Percentiles rank a stretch among this genome's conserved stretches.
Evolutionary conservation across 2,113 vertebrate genomes (phyloP).

Genomic region (Excalfactoria chinensis): DNA sequence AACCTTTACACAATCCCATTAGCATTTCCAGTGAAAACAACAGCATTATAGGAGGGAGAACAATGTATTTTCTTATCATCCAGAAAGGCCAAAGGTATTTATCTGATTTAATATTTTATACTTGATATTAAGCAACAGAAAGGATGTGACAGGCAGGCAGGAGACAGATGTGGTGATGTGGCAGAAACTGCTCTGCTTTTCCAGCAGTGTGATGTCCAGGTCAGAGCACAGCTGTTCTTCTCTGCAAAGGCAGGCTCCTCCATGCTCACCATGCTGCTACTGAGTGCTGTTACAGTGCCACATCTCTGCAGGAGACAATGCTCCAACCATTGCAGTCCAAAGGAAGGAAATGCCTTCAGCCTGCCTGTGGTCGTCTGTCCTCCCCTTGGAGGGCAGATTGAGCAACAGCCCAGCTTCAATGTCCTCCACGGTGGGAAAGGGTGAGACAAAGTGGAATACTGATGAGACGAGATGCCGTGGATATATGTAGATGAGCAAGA

Average conservation of each 20-base stretch:
- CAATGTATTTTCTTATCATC: conserved; percentile 49
- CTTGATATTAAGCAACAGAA: conserved; percentile 53
- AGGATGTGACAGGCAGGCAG: background rate
- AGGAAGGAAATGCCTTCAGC: background rate
- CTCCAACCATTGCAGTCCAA: fast-evolving
- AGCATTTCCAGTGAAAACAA: conserved; percentile 68
- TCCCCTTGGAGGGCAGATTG: background rate
- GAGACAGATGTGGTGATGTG: background rate
- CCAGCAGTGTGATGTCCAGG: background rate
- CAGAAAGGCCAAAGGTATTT: conserved; percentile 71
- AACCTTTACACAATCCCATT: conserved; percentile 76
- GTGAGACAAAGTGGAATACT: background rate
- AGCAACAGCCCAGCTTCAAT: background rate
- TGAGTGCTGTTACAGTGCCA: fast-evolving
- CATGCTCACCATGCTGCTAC: fast-evolving
- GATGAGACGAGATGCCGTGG: background rate
- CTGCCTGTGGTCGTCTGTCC: background rate
- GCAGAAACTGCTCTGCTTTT: background rate
- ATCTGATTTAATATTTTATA: conserved; percentile 72
- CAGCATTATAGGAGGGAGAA: conserved; percentile 48
- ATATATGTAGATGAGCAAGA: background rate
- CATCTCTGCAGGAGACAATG: background rate
- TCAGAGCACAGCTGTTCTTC: background rate
- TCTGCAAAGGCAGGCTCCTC: background rate
- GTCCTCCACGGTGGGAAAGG: background rate